These are phyloP conservation scores for Azemiops feae DNA, from an alignment of 2,113 vertebrate genomes.

Conservation along the genomic window DNA sequence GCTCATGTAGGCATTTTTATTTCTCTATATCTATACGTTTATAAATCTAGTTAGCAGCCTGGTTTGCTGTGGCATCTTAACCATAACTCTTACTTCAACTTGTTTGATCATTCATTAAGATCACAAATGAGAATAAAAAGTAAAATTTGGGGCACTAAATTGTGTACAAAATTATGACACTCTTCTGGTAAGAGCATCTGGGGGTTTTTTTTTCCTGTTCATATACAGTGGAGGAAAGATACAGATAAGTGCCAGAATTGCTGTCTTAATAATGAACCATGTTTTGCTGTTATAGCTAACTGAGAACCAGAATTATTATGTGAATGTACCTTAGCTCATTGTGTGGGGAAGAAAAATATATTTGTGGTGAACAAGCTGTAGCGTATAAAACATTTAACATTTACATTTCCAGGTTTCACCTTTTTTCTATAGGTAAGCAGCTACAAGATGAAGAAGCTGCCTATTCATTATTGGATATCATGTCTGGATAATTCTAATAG, in stretches of 20 bases:
- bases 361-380: background rate
- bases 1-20: background rate
- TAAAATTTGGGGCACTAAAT: background rate
- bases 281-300: background rate
- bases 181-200: background rate
- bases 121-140: background rate
- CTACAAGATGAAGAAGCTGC: slow-evolving; percentile 19
- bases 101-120: background rate
- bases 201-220: background rate
- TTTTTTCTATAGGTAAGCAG: slow-evolving; percentile 8
- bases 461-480: slow-evolving; percentile 15
- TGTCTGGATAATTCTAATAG: slow-evolving; percentile 28
- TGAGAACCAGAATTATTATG: background rate
- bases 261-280: background rate
- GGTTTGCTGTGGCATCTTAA: background rate
- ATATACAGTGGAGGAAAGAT: background rate
- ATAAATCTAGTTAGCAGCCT: background rate
- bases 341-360: background rate
- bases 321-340: background rate
- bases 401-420: slow-evolving; percentile 18
- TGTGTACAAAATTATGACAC: background rate
- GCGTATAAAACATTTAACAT: background rate
- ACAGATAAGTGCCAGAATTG: background rate
- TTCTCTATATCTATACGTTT: background rate
- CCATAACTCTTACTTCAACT: background rate